Evolutionary conservation across 1,140 invertebrate species (phyloP).

Genomic region (Tetragnatha versicolor): DNA sequence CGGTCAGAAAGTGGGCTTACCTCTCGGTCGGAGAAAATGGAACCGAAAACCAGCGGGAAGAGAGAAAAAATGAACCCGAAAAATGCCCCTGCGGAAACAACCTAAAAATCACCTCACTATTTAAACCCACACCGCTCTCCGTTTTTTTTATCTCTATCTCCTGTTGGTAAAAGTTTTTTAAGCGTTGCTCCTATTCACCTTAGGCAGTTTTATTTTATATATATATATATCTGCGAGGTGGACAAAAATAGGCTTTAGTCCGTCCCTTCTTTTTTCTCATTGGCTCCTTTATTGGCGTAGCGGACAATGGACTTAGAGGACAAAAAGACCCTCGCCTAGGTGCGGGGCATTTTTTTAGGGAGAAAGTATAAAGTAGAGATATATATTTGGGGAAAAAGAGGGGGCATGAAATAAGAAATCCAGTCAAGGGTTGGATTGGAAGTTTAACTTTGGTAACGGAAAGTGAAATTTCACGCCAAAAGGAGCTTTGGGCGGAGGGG

Average conservation of each 20-base stretch:
- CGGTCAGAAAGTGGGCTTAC: constrained; percentile 6
- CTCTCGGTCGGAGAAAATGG: constrained; percentile 13
- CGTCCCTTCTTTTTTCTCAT: not conserved
- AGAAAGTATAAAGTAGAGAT: constrained; percentile 2
- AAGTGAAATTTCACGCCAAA: constrained; percentile 55
- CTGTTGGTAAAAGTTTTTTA: constrained; percentile 22
- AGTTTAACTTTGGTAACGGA: constrained; percentile 22
- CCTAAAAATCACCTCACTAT: constrained; percentile 51
- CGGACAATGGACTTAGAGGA: constrained; percentile 43
- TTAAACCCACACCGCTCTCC: constrained; percentile 30
- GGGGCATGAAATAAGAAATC: constrained; percentile 28
- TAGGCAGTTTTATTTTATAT: constrained; percentile 49
- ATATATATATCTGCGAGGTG: constrained; percentile 28
- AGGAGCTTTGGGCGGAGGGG: constrained; percentile 6
- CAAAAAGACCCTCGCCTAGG: not conserved
- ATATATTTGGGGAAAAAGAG: constrained; percentile 25
- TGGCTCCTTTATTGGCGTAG: constrained; percentile 33
- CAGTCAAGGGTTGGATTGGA: constrained; percentile 51
- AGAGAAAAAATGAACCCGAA: constrained; percentile 1
- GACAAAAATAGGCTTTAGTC: constrained; percentile 48
- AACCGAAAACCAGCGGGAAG: not conserved
- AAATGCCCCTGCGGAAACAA: not conserved
- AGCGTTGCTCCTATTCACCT: constrained; percentile 24
- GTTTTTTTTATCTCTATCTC: not conserved
- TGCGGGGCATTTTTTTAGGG: not conserved